Conservation (phyloP, 2,888 invertebrate species). For the Sinopyrophorus schimmeli region DNA sequence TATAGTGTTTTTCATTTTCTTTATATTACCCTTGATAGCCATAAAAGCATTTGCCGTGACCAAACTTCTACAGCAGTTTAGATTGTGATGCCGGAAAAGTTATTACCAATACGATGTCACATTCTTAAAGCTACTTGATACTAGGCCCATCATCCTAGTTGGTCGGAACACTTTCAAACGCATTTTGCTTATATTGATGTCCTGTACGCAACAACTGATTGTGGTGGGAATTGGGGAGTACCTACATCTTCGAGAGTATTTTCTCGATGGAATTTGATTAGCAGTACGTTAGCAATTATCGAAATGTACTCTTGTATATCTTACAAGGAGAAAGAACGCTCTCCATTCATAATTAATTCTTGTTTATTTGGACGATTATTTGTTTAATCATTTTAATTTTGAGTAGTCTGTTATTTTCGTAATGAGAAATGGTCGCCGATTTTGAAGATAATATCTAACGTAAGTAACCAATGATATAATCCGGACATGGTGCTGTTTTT, state of each 20-base stretch:
- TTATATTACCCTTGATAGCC: constrained; percentile 84
- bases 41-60: constrained; percentile 89
- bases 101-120: constrained; percentile 48
- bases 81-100: constrained; percentile 53
- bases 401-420: no score
- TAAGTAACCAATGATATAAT: constrained; percentile 32
- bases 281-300: no score
- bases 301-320: no score
- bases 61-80: constrained; percentile 64
- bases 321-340: no score
- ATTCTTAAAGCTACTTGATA: constrained; percentile 48
- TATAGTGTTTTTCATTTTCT: constrained; percentile 81
- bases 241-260: no score
- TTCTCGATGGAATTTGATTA: no score
- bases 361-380: no score
- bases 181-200: constrained; percentile 54
- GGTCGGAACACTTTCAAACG: constrained; percentile 53
- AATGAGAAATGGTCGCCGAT: no score
- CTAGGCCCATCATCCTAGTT: constrained; percentile 53
- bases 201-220: constrained; percentile 53
- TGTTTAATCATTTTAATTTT: no score
- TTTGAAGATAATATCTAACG: no score
- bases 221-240: constrained; percentile 53
- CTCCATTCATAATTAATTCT: no score
- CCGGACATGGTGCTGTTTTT: constrained; percentile 30